phyloP scores from a whole-genome alignment of 2,113 vertebrate species.

The Saguinus midas region DNA sequence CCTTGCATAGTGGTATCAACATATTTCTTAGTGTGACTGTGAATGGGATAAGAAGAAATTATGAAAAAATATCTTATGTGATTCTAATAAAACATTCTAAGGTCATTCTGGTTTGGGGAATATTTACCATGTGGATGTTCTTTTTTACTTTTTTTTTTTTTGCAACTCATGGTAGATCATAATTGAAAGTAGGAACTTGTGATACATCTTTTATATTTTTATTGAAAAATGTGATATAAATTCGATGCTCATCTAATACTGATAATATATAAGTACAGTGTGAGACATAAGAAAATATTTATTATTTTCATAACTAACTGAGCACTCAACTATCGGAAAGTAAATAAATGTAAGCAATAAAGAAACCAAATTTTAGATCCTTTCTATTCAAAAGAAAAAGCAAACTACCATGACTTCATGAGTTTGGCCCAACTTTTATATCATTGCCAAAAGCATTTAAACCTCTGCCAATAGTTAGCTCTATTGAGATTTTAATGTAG shows the following conservation, averaged over 20 bases:
- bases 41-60: neutral
- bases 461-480: conserved; percentile 35
- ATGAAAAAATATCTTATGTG: neutral
- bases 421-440: neutral
- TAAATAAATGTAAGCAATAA: neutral
- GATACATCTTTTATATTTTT: neutral
- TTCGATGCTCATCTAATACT: neutral
- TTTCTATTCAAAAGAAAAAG: conserved; percentile 23
- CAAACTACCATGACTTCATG: neutral
- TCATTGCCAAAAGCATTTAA: neutral
- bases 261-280: neutral
- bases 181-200: neutral
- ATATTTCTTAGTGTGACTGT: neutral
- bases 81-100: neutral
- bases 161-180: neutral
- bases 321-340: neutral
- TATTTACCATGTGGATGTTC: neutral
- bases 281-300: neutral
- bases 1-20: neutral
- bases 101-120: neutral
- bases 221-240: neutral
- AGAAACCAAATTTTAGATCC: neutral
- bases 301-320: neutral
- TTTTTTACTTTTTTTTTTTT: neutral
- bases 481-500: neutral